These are phyloP conservation scores for Uria aalge DNA, from an alignment of 2,113 vertebrate species.

Conservation along the genomic window DNA sequence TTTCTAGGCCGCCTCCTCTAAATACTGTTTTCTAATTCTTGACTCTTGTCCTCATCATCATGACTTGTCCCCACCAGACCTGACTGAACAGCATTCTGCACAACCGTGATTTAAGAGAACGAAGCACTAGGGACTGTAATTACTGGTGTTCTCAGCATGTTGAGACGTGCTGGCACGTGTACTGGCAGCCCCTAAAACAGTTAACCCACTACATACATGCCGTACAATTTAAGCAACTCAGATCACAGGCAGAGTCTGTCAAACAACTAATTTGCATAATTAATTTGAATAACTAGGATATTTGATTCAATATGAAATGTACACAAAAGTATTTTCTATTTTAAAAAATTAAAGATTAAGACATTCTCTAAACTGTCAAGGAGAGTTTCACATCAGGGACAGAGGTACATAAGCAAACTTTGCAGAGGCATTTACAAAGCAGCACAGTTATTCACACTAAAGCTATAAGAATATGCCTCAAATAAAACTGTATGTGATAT, in stretches of 20 bases:
- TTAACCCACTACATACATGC: not conserved
- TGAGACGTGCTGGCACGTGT: not conserved
- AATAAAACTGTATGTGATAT: not conserved
- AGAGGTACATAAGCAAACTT: not conserved
- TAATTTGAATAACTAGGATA: slow-evolving; percentile 16
- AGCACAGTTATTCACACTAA: not conserved
- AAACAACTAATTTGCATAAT: slow-evolving; percentile 36
- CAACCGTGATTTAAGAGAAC: not conserved
- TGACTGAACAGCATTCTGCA: not conserved
- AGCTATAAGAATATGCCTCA: not conserved
- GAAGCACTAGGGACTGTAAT: slow-evolving; percentile 25
- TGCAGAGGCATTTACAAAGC: not conserved
- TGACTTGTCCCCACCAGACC: not conserved
- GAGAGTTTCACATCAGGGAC: not conserved
- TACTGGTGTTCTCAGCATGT: slow-evolving; percentile 5
- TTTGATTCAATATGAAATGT: slow-evolving; percentile 3
- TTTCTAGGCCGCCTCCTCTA: not conserved
- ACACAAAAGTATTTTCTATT: not conserved
- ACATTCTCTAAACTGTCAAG: not conserved
- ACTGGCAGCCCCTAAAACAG: not conserved
- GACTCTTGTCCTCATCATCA: not conserved
- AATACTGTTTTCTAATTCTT: slow-evolving; percentile 6
- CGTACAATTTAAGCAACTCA: not conserved
- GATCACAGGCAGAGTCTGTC: slow-evolving; percentile 1
- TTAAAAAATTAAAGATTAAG: not conserved